Evolutionary conservation across 2,888 invertebrate species (phyloP).

Genomic region (Sesamia inferens): DNA sequence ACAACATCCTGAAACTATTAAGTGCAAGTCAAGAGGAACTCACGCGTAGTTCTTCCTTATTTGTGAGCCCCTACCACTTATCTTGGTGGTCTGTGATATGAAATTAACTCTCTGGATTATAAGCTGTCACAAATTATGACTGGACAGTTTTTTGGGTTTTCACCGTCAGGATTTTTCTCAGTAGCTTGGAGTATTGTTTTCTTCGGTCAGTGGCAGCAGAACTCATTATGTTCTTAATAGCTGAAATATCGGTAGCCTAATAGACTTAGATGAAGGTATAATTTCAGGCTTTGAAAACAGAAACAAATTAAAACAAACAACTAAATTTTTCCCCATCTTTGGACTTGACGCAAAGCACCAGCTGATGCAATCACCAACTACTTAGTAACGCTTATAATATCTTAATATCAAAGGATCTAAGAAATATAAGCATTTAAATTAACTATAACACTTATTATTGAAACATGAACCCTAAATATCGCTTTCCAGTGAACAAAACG

Average conservation of each 20-base stretch:
- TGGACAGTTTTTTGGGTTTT: neutral
- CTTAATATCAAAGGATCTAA: conserved; percentile 4
- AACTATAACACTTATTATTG: conserved; percentile 27
- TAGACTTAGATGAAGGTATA: no score
- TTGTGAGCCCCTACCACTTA: conserved; percentile 48
- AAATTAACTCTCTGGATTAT: neutral
- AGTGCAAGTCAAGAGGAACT: conserved; percentile 34
- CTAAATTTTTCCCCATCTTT: no score
- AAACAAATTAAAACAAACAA: no score
- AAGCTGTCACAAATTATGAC: neutral
- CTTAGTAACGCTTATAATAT: conserved; percentile 1
- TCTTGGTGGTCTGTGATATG: neutral
- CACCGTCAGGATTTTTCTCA: neutral
- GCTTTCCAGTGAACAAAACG: conserved; percentile 38
- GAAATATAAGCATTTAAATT: conserved; percentile 15
- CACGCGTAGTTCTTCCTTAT: conserved; percentile 58
- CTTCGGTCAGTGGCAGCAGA: no score
- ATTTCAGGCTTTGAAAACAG: no score
- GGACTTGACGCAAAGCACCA: neutral
- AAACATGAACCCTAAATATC: conserved; percentile 26
- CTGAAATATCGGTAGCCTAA: no score
- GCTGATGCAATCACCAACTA: neutral
- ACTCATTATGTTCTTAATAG: no score
- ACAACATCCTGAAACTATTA: conserved; percentile 59
- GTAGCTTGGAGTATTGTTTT: no score